Evolutionary conservation across 2,888 invertebrate genomes (phyloP).

Genomic region (Nomada goodeniana): DNA sequence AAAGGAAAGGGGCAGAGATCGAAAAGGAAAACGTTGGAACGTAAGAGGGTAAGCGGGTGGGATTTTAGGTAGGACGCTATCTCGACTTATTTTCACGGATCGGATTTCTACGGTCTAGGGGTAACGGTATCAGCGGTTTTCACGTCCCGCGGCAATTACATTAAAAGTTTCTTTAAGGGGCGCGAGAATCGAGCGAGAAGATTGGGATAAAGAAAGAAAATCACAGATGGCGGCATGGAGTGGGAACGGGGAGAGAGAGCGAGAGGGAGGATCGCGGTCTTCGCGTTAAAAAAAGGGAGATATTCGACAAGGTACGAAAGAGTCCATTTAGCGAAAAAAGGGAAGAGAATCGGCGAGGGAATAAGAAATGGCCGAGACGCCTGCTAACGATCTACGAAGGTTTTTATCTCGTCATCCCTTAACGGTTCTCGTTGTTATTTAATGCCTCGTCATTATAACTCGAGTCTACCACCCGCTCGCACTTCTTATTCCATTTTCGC

Average conservation of each 20-base stretch:
- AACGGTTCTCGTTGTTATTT: constrained; percentile 73
- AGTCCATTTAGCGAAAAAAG: constrained; percentile 46
- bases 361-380: constrained; percentile 71
- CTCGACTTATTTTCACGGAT: constrained; percentile 75
- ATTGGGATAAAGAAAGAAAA: constrained; percentile 60
- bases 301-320: constrained; percentile 48
- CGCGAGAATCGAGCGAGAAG: constrained; percentile 68
- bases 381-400: constrained; percentile 73
- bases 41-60: constrained; percentile 61
- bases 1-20: background rate
- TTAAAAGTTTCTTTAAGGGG: constrained; percentile 78
- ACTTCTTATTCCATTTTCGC: constrained; percentile 41
- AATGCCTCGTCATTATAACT: constrained; percentile 74
- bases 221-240: background rate
- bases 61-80: constrained; percentile 70
- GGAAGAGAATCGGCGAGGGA: constrained; percentile 61
- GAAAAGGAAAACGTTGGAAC: constrained; percentile 24
- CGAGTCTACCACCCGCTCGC: constrained; percentile 34
- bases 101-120: constrained; percentile 70
- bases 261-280: background rate
- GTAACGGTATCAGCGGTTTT: constrained; percentile 78
- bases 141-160: constrained; percentile 78
- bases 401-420: constrained; percentile 77
- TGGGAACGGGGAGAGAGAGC: background rate
- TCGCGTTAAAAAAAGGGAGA: background rate